Conservation (phyloP, 35 echinoderm and acorn worm genomes). For the Ptychodera flava region DNA sequence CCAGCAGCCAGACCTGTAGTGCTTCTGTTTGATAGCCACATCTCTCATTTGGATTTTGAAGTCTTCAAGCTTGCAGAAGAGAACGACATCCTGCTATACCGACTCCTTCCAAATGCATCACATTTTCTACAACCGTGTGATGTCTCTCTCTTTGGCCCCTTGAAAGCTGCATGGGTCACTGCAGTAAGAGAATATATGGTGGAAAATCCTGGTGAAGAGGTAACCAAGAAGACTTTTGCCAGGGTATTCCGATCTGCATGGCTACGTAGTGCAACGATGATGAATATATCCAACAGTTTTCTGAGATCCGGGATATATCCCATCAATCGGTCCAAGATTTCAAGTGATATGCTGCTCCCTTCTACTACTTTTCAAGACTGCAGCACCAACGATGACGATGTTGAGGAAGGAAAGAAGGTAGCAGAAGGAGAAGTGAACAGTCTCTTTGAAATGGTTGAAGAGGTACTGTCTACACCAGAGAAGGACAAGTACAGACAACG, state of each 20-base stretch:
- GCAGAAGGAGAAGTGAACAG: no score
- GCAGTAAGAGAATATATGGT: neutral
- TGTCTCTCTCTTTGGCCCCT: neutral
- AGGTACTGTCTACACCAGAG: no score
- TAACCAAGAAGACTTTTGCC: slow-evolving; percentile 49
- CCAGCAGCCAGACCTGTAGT: slow-evolving; percentile 15
- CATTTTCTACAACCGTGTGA: slow-evolving; percentile 27
- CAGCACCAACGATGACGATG: no score
- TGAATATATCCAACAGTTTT: slow-evolving; percentile 27
- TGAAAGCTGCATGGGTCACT: slow-evolving; percentile 12
- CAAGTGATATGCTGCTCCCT: slow-evolving; percentile 16
- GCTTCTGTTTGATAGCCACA: slow-evolving; percentile 8
- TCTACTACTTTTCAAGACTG: slow-evolving; percentile 9
- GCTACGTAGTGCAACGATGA: neutral
- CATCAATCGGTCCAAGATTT: slow-evolving; percentile 7
- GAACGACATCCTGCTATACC: slow-evolving; percentile 5
- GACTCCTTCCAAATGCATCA: slow-evolving; percentile 17
- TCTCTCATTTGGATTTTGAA: slow-evolving; percentile 12
- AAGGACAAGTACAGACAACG: no score
- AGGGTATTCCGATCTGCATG: slow-evolving; percentile 25
- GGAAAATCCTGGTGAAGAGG: slow-evolving; percentile 8
- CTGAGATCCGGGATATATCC: slow-evolving; percentile 20
- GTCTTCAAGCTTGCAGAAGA: slow-evolving; percentile 20
- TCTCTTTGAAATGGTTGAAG: no score
- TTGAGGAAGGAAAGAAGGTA: no score